Evolutionary conservation across 2,888 invertebrate genomes (phyloP).

Genomic region (Aspidapion aeneum): DNA sequence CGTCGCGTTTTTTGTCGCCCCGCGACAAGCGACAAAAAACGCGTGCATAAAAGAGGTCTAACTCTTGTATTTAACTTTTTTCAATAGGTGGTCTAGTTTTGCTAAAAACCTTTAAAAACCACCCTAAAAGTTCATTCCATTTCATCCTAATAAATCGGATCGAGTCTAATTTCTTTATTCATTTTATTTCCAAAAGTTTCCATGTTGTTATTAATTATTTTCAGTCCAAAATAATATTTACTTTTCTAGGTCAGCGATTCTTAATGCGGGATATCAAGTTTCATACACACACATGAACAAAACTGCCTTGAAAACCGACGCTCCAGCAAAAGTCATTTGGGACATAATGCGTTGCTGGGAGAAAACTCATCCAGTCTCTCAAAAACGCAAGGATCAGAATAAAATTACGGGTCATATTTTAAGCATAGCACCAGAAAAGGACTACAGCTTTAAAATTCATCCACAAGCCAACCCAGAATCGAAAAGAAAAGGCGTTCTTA

Average conservation of each 20-base stretch:
- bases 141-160: too few species aligned
- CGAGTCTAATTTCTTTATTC: too few species aligned
- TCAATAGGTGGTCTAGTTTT: too few species aligned
- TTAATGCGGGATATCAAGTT: constrained; percentile 87
- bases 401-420: constrained; percentile 56
- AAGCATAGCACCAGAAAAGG: constrained; percentile 48
- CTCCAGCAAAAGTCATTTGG: constrained; percentile 85
- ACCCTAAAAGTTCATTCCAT: too few species aligned
- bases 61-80: too few species aligned
- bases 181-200: too few species aligned
- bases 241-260: constrained; percentile 73
- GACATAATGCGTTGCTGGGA: constrained; percentile 86
- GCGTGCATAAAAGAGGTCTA: too few species aligned
- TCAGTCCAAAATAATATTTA: too few species aligned
- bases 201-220: too few species aligned
- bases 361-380: constrained; percentile 61
- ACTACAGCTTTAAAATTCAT: constrained; percentile 55
- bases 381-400: constrained; percentile 53
- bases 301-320: constrained; percentile 89
- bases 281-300: constrained; percentile 89
- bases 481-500: constrained; percentile 63
- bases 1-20: too few species aligned
- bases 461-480: constrained; percentile 79
- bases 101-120: too few species aligned
- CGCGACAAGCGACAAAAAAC: too few species aligned